phyloP scores from a whole-genome alignment of 2,113 vertebrate species.

The Probosciger aterrimus region DNA sequence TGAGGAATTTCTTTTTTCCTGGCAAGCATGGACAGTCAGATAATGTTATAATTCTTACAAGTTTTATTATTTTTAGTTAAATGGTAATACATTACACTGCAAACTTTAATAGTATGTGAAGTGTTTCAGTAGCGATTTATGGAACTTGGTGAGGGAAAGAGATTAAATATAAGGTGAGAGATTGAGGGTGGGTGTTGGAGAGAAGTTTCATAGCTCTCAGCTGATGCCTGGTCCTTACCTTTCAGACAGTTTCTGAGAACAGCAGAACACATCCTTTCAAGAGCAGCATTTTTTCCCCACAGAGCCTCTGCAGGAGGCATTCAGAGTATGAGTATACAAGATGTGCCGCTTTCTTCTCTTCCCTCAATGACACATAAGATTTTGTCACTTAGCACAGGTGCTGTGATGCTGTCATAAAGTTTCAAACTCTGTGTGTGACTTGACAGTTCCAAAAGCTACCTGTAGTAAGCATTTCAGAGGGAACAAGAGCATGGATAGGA shows the following conservation, averaged over 20 bases:
- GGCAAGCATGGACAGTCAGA: accelerated
- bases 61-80: neutral
- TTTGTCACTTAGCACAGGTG: neutral
- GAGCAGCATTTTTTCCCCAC: neutral
- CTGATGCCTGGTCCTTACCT: neutral
- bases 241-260: neutral
- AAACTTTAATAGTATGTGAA: neutral
- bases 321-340: neutral
- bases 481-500: neutral
- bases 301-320: neutral
- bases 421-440: neutral
- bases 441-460: neutral
- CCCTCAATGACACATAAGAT: neutral
- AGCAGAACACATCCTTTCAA: neutral
- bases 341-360: neutral
- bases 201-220: neutral
- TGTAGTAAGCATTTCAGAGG: neutral
- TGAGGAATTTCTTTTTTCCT: neutral
- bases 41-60: neutral
- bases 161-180: neutral
- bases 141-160: neutral
- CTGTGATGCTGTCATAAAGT: neutral
- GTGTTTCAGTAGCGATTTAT: neutral
- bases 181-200: neutral
- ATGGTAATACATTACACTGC: neutral